Evolutionary conservation across 2,113 vertebrate genomes (phyloP).

Genomic region (Esox niger): DNA sequence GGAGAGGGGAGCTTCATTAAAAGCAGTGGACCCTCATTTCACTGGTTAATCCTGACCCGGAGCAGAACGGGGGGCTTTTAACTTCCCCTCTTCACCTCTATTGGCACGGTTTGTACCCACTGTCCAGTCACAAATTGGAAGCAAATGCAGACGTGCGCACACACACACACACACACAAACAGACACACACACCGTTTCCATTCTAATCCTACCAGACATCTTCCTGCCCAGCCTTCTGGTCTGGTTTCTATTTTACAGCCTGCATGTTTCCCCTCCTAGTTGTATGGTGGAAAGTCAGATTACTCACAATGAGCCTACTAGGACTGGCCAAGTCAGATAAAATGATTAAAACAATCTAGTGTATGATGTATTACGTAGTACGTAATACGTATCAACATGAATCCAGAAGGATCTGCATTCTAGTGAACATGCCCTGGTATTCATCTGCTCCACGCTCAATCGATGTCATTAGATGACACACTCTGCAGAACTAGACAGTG

Average conservation of each 20-base stretch:
- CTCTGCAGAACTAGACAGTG: slow-evolving; percentile 18
- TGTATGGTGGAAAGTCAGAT: neutral
- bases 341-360: neutral
- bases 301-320: neutral
- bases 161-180: too few species aligned
- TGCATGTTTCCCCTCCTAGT: slow-evolving; percentile 12
- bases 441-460: slow-evolving; percentile 27
- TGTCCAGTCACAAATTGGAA: too few species aligned
- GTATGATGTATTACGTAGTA: neutral
- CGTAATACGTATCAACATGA: neutral
- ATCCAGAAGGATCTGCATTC: neutral
- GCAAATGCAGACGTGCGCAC: too few species aligned
- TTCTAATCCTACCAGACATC: slow-evolving; percentile 33
- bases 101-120: too few species aligned
- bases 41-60: slow-evolving; percentile 46
- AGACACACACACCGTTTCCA: too few species aligned
- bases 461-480: slow-evolving; percentile 29
- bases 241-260: slow-evolving; percentile 16
- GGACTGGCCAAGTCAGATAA: neutral
- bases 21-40: slow-evolving; percentile 24
- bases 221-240: slow-evolving; percentile 6
- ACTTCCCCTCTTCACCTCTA: slow-evolving; percentile 24
- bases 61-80: slow-evolving; percentile 51
- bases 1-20: slow-evolving; percentile 46
- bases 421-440: slow-evolving; percentile 13